Evolutionary conservation across 2,113 vertebrate species (phyloP), one percentile per base, ranked within the genome.

Genomic region (Suricata suricatta): DNA sequence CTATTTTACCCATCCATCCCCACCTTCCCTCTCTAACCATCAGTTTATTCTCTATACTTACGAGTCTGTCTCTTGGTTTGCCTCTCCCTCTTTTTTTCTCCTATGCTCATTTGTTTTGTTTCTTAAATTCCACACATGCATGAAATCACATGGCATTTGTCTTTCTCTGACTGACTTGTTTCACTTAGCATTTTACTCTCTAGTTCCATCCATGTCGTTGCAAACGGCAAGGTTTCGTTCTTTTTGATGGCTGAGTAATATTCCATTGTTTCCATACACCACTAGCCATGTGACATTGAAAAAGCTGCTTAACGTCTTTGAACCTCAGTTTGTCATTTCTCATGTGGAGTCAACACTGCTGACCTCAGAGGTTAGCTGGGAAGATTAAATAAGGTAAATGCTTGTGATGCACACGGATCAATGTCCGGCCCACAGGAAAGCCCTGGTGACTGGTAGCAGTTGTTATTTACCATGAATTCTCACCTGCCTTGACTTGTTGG

Each of bases 381-480:
- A 79, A 95, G 63, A 33, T 5, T 38, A 44, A 14, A 8, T 21
- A 54, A 16, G 54, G 57, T 5, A n/a, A n/a, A 69, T 19, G 4
- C 4, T 63, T 29, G 33, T 35, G 29, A 54, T 35, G 21, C 44
- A 19, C 92, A 8, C 2, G 2, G 64, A 84, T 13, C 12, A 2
- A 3, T 17, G 38, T 14, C 47, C 33, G 8, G 14, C 5, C 0
- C 8, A 17, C 7, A 15, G 68, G 19, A 69, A 60, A 57, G 6
- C 29, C 31, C n/a, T 12, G 15, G 1, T 31, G 35, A 44, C 35
- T 7, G 19, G n/a, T 8, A 0, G 4, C 16, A 11, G 2, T 21
- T 19, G 21, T 11, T 77, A 64, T 27, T 27, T 44, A 29, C 35
- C 82, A 15, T 41, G 33, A 71, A 47, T 35, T 52, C 33, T 76